Conservation (phyloP, 2,113 vertebrate species). For the Pan paniscus region DNA sequence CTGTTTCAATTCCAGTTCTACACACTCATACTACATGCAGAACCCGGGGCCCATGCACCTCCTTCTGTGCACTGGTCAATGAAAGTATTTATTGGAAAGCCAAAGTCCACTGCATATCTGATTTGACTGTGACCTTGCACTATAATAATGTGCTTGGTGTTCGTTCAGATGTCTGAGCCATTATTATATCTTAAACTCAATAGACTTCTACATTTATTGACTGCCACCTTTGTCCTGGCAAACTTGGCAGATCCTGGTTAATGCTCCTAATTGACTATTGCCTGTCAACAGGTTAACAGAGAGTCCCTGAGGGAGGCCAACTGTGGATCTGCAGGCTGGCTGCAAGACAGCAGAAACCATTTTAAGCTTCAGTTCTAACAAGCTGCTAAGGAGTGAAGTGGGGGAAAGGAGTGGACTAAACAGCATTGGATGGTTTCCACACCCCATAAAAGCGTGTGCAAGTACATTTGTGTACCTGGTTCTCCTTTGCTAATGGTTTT, state of each 20-base stretch:
- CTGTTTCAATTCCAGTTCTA: not conserved
- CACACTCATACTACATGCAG: rapidly evolving
- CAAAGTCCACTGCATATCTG: not conserved
- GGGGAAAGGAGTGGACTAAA: not conserved
- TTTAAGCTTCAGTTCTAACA: not conserved
- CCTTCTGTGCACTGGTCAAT: not conserved
- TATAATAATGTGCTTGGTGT: not conserved
- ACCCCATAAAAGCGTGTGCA: rapidly evolving
- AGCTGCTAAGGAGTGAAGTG: not conserved
- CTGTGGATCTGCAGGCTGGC: not conserved
- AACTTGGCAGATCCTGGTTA: not conserved
- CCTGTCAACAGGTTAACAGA: slow-evolving; percentile 30
- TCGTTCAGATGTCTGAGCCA: not conserved
- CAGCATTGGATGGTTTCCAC: rapidly evolving
- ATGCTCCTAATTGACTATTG: not conserved
- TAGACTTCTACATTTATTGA: not conserved
- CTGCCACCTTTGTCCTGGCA: slow-evolving; percentile 26
- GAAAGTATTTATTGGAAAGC: not conserved
- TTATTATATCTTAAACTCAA: not conserved
- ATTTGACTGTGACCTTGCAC: not conserved
- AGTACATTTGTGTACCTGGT: rapidly evolving
- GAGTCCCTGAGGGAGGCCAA: not conserved
- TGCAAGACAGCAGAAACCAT: not conserved
- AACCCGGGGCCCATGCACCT: not conserved
- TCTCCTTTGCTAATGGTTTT: not conserved